phyloP scores from a whole-genome alignment of 2,113 vertebrate genomes.

The Bubo scandiacus region DNA sequence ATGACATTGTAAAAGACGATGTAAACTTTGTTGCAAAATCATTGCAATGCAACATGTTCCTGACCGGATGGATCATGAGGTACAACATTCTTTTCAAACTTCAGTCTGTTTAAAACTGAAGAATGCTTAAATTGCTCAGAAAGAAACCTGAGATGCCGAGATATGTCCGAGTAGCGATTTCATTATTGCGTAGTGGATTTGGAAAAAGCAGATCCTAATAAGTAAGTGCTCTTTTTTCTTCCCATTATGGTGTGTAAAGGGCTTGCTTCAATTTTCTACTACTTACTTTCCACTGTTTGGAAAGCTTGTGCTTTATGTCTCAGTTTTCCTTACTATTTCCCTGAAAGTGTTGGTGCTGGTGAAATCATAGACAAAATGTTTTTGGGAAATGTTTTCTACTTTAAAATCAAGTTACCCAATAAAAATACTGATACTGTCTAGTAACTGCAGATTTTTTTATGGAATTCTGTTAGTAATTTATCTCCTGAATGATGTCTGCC shows the following conservation, averaged over 20 bases:
- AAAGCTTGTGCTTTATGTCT: not conserved
- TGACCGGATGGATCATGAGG: not conserved
- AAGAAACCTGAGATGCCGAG: not conserved
- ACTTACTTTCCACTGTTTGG: not conserved
- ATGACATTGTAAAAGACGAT: not conserved
- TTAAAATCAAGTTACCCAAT: not conserved
- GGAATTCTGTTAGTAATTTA: not conserved
- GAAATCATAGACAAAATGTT: not conserved
- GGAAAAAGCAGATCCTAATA: not conserved
- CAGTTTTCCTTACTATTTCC: not conserved
- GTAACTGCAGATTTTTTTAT: not conserved
- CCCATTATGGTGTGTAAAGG: not conserved
- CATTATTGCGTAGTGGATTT: rapidly evolving
- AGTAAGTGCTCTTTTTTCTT: not conserved
- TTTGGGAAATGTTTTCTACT: not conserved
- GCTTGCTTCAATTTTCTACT: not conserved
- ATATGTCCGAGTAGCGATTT: not conserved
- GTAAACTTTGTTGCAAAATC: not conserved
- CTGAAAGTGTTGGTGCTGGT: not conserved
- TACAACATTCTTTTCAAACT: not conserved
- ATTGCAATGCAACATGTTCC: rapidly evolving
- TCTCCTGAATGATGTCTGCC: not conserved
- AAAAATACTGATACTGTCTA: not conserved
- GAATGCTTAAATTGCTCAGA: not conserved
- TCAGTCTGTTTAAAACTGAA: not conserved